Percentiles rank a stretch among this genome's conserved stretches.
phyloP scores from a whole-genome alignment of 2,797 vertebrate species.

The Chlorospingus semifuscus region DNA sequence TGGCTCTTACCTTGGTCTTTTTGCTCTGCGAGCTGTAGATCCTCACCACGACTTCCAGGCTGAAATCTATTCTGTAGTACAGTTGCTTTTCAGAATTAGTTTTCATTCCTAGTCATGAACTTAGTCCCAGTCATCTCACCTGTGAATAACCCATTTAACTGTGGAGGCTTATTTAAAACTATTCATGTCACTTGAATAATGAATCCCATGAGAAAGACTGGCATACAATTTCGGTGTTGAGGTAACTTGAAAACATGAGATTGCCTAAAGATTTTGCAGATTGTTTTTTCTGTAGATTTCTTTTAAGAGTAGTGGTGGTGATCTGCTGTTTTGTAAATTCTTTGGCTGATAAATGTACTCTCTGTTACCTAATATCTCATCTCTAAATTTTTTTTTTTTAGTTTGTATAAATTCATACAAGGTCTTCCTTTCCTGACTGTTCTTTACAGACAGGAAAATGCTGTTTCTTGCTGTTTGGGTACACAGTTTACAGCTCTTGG shows the following conservation, averaged over 20 bases:
- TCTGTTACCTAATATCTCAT: neutral
- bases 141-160: neutral
- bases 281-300: neutral
- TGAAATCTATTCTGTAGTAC: neutral
- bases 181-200: neutral
- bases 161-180: neutral
- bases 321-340: neutral
- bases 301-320: neutral
- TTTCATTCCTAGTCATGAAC: neutral
- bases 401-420: neutral
- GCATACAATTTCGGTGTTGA: neutral
- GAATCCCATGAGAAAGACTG: neutral
- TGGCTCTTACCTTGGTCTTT: neutral
- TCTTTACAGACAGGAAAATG: neutral
- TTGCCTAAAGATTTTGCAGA: neutral
- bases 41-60: neutral
- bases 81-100: neutral
- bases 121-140: neutral
- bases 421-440: neutral
- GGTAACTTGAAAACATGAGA: neutral
- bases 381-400: neutral
- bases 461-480: neutral
- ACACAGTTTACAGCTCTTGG: neutral
- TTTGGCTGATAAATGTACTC: neutral
- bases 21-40: neutral